These are phyloP conservation scores for Enteromius afrohamiltoni DNA, from an alignment of 2,797 vertebrate species.

Conservation along the genomic window DNA sequence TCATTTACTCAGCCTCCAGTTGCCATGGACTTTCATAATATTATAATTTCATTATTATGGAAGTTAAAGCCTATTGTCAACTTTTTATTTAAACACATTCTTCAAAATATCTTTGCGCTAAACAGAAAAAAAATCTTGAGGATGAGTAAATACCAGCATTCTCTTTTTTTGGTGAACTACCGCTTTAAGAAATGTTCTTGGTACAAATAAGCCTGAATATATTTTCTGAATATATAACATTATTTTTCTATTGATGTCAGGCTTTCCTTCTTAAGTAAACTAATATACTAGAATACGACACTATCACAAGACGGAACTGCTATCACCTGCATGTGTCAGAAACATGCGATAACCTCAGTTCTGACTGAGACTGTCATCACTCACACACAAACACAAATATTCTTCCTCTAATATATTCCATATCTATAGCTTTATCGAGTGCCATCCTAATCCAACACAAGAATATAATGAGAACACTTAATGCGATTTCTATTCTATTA, in stretches of 20 bases:
- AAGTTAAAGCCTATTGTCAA: background rate
- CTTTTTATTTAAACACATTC: background rate
- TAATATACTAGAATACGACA: background rate
- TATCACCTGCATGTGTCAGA: background rate
- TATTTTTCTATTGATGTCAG: background rate
- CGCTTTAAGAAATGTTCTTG: background rate
- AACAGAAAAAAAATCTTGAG: background rate
- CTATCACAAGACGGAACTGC: background rate
- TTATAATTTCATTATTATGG: background rate
- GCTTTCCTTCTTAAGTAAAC: background rate
- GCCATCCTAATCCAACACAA: background rate
- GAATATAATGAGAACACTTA: background rate
- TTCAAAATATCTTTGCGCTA: background rate
- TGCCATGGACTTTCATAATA: background rate
- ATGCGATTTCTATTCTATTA: background rate
- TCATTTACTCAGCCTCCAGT: background rate
- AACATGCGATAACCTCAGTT: background rate
- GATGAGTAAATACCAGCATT: background rate
- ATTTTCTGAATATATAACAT: no score
- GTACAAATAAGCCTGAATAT: background rate
- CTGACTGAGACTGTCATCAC: background rate
- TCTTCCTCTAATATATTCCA: background rate
- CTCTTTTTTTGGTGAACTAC: background rate
- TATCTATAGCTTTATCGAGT: background rate
- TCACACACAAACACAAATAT: background rate